Evolutionary conservation across 2,113 vertebrate genomes (phyloP), one percentile per base, ranked within the genome.

Genomic region (Mugil cephalus): DNA sequence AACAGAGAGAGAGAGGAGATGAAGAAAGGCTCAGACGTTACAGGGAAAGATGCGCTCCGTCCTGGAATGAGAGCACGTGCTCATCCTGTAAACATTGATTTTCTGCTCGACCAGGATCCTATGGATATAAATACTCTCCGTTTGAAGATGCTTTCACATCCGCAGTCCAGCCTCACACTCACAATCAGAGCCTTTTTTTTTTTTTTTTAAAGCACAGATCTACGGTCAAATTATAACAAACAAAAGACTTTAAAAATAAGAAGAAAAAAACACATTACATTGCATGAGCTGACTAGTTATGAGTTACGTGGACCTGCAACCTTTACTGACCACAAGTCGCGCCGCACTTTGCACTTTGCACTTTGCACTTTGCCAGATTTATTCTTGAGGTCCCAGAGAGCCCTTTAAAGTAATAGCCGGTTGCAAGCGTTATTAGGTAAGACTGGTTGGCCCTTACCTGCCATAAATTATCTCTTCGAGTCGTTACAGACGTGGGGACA

Each of bases 21-120:
- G 64, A 62, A 76, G 62, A 62, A 69, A 58, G 36, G 47, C 68
- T 77, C 40, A 40, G 48, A 79, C 62, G 24, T 63, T 12, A 17
- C 6, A 9, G 58, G 45, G 65, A 73, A 60, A 68, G 46, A 54
- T 51, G 60, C n/a, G n/a, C 51, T 14, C 13, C 1, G 64, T 30
- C 69, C 75, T 69, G 69, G 54, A 77, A 48, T 46, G 63, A 43
- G 66, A 87, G 77, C 74, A 80, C 72, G 69, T 63, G 71, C 63
- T 76, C 70, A 61, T 18, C 60, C 65, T 79, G 83, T 83, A 69
- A 73, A 80, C 84, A 89, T 81, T 79, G 83, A 88, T 88, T 92
- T 88, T 87, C 54, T 18, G 7, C 60, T 77, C 69, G 75, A 63
- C 54, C 42, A 6, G 70, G 38, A 68, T 77, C 65, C 58, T 63